phyloP scores from a whole-genome alignment of 1,140 invertebrate genomes.

The Nautilus pompilius region DNA sequence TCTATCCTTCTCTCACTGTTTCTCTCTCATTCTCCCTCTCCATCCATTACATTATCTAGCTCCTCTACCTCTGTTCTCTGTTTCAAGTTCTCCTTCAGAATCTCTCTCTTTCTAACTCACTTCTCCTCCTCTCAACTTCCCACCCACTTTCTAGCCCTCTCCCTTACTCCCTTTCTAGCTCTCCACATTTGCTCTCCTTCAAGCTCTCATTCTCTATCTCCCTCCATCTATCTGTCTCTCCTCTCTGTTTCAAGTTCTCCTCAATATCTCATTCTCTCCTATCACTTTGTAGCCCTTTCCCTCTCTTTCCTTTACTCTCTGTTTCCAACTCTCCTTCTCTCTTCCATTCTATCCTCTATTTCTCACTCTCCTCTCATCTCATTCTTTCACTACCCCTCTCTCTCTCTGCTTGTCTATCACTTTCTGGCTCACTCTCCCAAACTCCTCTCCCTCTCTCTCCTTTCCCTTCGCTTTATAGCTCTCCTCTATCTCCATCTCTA shows the following conservation, averaged over 20 bases:
- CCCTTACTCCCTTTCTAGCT: too few relatives aligned
- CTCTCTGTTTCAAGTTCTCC: slow-evolving; percentile 5
- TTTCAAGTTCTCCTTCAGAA: too few relatives aligned
- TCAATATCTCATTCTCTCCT: background rate
- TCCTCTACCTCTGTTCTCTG: background rate
- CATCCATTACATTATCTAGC: background rate
- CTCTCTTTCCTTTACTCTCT: background rate
- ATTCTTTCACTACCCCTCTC: background rate
- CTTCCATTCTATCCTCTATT: too few relatives aligned
- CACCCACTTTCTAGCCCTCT: background rate
- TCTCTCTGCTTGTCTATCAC: too few relatives aligned
- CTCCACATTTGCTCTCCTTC: too few relatives aligned
- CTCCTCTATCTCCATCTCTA: too few relatives aligned
- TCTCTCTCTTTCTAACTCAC: background rate
- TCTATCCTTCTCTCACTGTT: slow-evolving; percentile 1
- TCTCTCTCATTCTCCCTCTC: background rate
- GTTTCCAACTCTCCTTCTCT: too few relatives aligned
- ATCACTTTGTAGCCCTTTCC: background rate
- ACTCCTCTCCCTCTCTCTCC: too few relatives aligned
- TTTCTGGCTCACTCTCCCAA: too few relatives aligned
- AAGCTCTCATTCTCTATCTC: background rate
- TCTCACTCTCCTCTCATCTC: background rate
- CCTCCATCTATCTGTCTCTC: background rate
- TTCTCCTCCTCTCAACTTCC: background rate
- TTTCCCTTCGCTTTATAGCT: too few relatives aligned